Percentiles rank a stretch among this genome's conserved stretches.
These are phyloP conservation scores for Apteryx owenii DNA, from an alignment of 2,113 vertebrate genomes.

Conservation along the genomic window DNA sequence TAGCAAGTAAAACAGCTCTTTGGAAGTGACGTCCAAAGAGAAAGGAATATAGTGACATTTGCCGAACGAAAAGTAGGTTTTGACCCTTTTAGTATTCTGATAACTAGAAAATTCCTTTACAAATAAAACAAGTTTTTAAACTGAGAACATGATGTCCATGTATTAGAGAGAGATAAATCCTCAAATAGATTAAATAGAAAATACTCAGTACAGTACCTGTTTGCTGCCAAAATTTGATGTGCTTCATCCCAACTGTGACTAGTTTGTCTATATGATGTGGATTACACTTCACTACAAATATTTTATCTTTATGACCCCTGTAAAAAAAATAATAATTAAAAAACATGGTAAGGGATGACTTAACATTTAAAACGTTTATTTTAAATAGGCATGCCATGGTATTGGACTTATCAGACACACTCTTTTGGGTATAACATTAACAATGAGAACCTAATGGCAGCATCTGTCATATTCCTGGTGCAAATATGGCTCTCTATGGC, in stretches of 20 bases:
- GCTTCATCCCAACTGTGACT: conserved; percentile 94
- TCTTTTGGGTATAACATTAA: background rate
- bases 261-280: conserved; percentile 93
- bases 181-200: background rate
- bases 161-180: background rate
- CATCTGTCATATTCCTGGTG: background rate
- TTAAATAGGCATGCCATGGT: background rate
- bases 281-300: conserved; percentile 95
- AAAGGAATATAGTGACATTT: background rate
- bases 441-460: background rate
- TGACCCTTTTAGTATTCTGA: background rate
- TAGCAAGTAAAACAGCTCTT: background rate
- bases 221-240: conserved; percentile 99
- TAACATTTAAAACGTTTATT: background rate
- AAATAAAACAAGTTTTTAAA: background rate
- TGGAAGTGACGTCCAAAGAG: background rate
- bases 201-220: conserved; percentile 82
- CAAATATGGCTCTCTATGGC: background rate
- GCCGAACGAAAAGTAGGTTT: background rate
- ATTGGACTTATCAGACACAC: background rate
- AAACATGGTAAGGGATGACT: background rate
- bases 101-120: background rate
- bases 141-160: background rate
- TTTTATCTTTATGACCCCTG: conserved; percentile 97
- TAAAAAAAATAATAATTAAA: conserved; percentile 33